Conservation (phyloP, 2,113 vertebrate genomes). For the Gymnorhina tibicen region DNA sequence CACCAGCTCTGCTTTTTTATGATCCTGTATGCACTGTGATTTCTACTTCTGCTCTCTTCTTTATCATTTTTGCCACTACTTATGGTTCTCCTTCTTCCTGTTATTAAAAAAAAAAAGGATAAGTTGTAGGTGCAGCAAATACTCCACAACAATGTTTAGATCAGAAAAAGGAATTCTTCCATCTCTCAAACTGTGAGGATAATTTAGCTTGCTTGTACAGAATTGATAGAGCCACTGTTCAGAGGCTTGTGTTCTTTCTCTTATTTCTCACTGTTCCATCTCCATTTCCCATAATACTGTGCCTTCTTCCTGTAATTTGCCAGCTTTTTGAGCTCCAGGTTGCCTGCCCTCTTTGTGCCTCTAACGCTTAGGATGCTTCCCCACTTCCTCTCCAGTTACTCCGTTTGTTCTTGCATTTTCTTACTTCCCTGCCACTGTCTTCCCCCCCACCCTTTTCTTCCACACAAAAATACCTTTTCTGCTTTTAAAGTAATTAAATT, state of each 20-base stretch:
- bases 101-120: neutral
- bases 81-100: neutral
- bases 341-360: neutral
- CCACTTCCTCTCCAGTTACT: neutral
- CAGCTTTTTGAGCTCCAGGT: neutral
- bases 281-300: neutral
- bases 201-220: neutral
- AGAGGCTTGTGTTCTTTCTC: neutral
- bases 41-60: neutral
- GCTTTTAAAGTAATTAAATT: constrained; percentile 10
- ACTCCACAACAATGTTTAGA: neutral
- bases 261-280: neutral
- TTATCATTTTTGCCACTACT: neutral
- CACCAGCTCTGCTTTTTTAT: neutral
- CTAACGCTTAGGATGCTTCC: neutral
- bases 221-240: neutral
- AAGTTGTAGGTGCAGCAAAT: neutral
- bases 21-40: neutral
- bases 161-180: neutral
- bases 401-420: neutral
- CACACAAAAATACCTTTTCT: neutral
- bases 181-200: neutral
- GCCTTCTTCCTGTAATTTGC: neutral
- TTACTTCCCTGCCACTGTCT: neutral
- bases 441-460: neutral